Base-by-base conservation (phyloP, 2,888 invertebrate genomes). In the Caenorhabditis sp. region DNA sequence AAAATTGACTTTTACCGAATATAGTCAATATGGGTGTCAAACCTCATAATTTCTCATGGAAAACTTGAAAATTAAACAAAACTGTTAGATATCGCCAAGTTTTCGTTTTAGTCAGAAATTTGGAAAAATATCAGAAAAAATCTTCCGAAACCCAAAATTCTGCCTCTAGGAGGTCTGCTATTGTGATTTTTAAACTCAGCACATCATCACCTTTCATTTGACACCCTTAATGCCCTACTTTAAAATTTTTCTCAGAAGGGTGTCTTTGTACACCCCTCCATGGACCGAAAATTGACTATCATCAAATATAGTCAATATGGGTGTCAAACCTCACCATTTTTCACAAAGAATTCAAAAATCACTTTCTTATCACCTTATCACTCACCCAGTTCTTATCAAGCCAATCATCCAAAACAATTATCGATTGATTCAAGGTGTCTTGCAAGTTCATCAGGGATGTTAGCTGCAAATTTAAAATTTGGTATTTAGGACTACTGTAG, bases 321-420 rank as follows among this genome's bases (percentile, higher is more conserved):
- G 32, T 32, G 32, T 32, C 32, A 32, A 32, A 32, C 4, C 32
- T 32, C 9, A 6, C 32, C 32, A 32, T 6, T 6, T 32, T 9
- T 32, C 5, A 32, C 9, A 9, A 9, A 32, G 32, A 32, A 32
- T 9, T 40, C 40, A 28, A 28, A 26, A 51, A 51, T 53, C 18
- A 53, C 2, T 53, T 53, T 6, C 26, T 53, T 13, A 24, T 53
- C 13, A 26, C 18, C n/a, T 20, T 20, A 6, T 5, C 51, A 53
- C 51, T 26, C 28, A 55, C 55, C 55, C 55, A 55, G 20, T 28
- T 13, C n/a, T 1, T 3, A 26, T 55, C 28, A 5, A 55, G 15
- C 55, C 55, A 55, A 13, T 5, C n/a, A 8, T 55, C 20, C 13
- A 55, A 28, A 20, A 55, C 55, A 6, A 28, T n/a, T 55, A 55